phyloP scores from a whole-genome alignment of 2,113 vertebrate species.

The Telmatochromis bifrenatus region DNA sequence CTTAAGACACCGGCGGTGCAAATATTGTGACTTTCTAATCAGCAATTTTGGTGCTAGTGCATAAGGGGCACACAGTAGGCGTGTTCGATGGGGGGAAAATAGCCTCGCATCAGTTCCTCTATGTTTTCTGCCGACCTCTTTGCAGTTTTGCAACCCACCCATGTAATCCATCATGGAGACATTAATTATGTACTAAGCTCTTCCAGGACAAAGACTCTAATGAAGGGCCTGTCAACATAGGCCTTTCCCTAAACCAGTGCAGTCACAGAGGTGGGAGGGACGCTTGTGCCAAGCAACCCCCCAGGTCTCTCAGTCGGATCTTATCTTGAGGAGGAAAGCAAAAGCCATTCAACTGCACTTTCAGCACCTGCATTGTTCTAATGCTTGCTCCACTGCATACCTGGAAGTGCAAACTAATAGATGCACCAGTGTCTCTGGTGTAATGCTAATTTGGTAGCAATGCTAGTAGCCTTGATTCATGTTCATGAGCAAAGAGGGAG shows the following conservation, averaged over 20 bases:
- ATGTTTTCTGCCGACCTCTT: slow-evolving; percentile 43
- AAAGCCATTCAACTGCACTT: slow-evolving; percentile 2
- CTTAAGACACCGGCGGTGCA: slow-evolving; percentile 28
- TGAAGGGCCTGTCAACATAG: slow-evolving; percentile 63
- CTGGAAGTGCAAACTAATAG: neutral
- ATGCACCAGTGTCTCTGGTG: neutral
- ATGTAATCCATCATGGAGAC: slow-evolving; percentile 69
- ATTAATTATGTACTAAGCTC: slow-evolving; percentile 71
- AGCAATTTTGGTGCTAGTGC: slow-evolving; percentile 16
- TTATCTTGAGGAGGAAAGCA: neutral
- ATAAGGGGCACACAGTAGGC: slow-evolving; percentile 29
- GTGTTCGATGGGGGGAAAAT: slow-evolving; percentile 33
- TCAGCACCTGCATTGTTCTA: neutral
- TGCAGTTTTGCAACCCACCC: slow-evolving; percentile 52
- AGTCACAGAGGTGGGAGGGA: slow-evolving; percentile 25
- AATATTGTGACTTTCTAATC: slow-evolving; percentile 66
- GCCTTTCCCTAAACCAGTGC: slow-evolving; percentile 26
- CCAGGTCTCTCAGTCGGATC: neutral
- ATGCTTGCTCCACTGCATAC: neutral
- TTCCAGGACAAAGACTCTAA: slow-evolving; percentile 71
- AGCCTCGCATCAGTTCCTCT: slow-evolving; percentile 47
- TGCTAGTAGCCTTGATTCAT: neutral
- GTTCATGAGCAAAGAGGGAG: neutral
- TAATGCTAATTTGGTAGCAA: neutral
- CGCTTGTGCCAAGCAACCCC: neutral